Evolutionary conservation across 2,113 vertebrate species (phyloP).

Genomic region (Trematomus loennbergii): DNA sequence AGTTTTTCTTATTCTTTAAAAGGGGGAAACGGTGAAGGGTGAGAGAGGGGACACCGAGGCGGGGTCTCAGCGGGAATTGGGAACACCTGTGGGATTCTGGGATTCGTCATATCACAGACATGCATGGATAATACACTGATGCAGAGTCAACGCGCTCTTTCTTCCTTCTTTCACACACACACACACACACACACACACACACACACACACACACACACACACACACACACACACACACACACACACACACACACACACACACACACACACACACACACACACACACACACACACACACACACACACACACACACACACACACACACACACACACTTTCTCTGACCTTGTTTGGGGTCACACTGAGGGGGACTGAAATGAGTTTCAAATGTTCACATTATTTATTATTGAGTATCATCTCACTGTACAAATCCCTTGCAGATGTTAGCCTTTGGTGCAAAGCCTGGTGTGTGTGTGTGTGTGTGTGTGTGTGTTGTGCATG

Average conservation of each 20-base stretch:
- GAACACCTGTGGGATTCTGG: slow-evolving; percentile 78
- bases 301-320: slow-evolving; percentile 15
- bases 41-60: slow-evolving; percentile 53
- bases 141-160: slow-evolving; percentile 22
- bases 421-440: slow-evolving; percentile 82
- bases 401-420: slow-evolving; percentile 83
- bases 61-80: slow-evolving; percentile 65
- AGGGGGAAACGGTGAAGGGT: slow-evolving; percentile 54
- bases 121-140: slow-evolving; percentile 62
- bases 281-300: slow-evolving; percentile 20
- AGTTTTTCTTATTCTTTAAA: slow-evolving; percentile 18
- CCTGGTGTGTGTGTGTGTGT: slow-evolving; percentile 23
- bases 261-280: slow-evolving; percentile 26
- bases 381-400: slow-evolving; percentile 83
- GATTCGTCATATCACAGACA: slow-evolving; percentile 72
- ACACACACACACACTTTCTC: slow-evolving; percentile 33
- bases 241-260: slow-evolving; percentile 22
- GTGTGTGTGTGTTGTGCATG: slow-evolving; percentile 23
- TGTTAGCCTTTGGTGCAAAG: slow-evolving; percentile 69
- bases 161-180: slow-evolving; percentile 8
- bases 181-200: slow-evolving; percentile 19
- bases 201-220: slow-evolving; percentile 24
- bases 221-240: slow-evolving; percentile 23
- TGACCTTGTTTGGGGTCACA: slow-evolving; percentile 77
- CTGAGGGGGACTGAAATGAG: slow-evolving; percentile 77